Evolutionary conservation across 2,797 vertebrate genomes (phyloP), one percentile per base, ranked within the genome.

Genomic region (Diplodus sargus): DNA sequence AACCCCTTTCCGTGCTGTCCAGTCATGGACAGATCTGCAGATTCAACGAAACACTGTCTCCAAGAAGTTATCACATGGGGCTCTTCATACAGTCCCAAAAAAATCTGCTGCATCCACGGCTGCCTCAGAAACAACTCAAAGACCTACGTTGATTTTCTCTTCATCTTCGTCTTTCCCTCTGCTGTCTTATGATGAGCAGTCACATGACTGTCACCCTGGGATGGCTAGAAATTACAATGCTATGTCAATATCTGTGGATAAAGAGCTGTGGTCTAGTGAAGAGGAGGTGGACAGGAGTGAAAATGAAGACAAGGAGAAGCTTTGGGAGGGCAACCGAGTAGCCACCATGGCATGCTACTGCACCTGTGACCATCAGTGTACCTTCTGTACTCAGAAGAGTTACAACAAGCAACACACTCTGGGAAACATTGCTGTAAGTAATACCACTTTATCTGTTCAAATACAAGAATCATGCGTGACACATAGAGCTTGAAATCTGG

Each of bases 351-450:
- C 43, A 0, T 83, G 74, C 65, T 92, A 89, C 86, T 91, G 84
- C 65, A 82, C 82, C 59, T 91, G 89, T 79, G 85, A 92, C 4
- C 78, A 85, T 23, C 82, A 74, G 39, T 80, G 84, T 57, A 22
- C 15, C 68, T 75, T 79, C 86, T 81, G 84, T 30, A 56, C 74
- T 67, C 83, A 86, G 56, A 85, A 68, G 14, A 74, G 45, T 23
- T 18, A 16, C 57, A 74, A 34, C 49, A 77, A 61, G 53, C 74
- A 64, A 20, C 69, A 64, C 5, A 28, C 2, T 12, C 0, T 69
- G 25, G 77, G 62, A 57, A 81, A 79, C 66, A 60, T 75, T 13
- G 87, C 90, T 57, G 94, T 95, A 56, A 95, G 95, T 93, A 74
- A 49, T 22, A 17, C 23, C n/a, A 76, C 13, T n/a, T 60, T 17